Percentiles rank a stretch among this genome's conserved stretches.
phyloP scores from a whole-genome alignment of 2,888 invertebrate genomes.

The Calameuta pallipes region DNA sequence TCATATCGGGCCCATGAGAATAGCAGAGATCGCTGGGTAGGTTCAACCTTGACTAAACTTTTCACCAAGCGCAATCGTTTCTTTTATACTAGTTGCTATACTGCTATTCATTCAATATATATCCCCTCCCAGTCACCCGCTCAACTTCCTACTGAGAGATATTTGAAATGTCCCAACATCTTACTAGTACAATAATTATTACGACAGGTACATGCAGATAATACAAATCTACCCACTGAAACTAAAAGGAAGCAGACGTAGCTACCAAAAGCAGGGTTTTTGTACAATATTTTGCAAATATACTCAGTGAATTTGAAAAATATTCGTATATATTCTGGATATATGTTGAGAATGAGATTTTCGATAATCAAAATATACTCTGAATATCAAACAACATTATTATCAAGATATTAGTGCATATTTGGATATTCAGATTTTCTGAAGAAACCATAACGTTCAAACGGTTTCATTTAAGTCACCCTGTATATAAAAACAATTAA shows the following conservation, averaged over 20 bases:
- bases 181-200: not conserved
- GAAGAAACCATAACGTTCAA: not conserved
- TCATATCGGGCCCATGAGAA: slow-evolving; percentile 36
- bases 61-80: slow-evolving; percentile 39
- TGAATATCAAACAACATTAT: not conserved
- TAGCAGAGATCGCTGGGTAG: slow-evolving; percentile 23
- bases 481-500: not conserved
- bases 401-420: not conserved
- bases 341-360: too few species aligned
- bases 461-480: not conserved
- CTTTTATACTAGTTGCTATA: slow-evolving; percentile 36
- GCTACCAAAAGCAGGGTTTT: not conserved
- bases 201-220: not conserved
- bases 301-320: too few species aligned
- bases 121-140: slow-evolving; percentile 30
- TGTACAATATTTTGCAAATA: not conserved
- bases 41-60: slow-evolving; percentile 51
- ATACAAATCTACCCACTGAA: not conserved
- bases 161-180: not conserved
- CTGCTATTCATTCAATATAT: slow-evolving; percentile 27
- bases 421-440: not conserved
- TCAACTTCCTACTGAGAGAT: not conserved
- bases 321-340: too few species aligned
- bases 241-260: not conserved
- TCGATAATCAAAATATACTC: not conserved